Evolutionary conservation across 2,797 vertebrate species (phyloP).

Genomic region (Tokudaia tokunoshimensis): DNA sequence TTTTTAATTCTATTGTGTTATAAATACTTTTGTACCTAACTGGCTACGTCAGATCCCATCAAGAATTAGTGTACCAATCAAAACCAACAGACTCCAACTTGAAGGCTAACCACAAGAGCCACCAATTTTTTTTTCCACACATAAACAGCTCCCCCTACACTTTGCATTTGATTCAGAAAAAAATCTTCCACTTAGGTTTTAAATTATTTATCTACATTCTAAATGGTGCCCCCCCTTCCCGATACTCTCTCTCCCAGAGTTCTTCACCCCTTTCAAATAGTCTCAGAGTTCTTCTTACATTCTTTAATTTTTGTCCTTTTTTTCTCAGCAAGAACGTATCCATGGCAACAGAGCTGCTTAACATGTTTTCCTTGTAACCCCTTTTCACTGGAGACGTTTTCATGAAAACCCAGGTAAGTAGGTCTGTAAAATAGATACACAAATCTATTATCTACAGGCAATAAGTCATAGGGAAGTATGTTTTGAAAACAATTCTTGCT

Average conservation of each 20-base stretch:
- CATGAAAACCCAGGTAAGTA: background rate
- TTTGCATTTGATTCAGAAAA: background rate
- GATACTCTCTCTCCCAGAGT: background rate
- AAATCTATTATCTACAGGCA: background rate
- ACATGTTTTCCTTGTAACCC: background rate
- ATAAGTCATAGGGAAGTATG: background rate
- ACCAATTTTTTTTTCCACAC: background rate
- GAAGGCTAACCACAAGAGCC: background rate
- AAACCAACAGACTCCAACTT: background rate
- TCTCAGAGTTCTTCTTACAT: background rate
- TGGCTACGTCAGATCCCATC: background rate
- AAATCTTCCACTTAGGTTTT: background rate
- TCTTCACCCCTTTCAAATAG: background rate
- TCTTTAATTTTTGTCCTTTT: background rate
- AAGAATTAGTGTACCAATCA: background rate
- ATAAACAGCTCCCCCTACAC: background rate
- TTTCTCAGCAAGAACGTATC: background rate
- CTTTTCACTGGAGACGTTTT: background rate
- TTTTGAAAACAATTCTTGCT: background rate
- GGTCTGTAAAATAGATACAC: background rate
- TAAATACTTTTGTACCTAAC: slow-evolving; percentile 34
- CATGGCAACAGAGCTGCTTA: background rate
- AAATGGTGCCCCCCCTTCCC: background rate
- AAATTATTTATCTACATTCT: background rate
- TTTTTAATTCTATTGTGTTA: slow-evolving; percentile 3